Evolutionary conservation across 1,140 invertebrate species (phyloP).

Genomic region (Heliothis virescens): DNA sequence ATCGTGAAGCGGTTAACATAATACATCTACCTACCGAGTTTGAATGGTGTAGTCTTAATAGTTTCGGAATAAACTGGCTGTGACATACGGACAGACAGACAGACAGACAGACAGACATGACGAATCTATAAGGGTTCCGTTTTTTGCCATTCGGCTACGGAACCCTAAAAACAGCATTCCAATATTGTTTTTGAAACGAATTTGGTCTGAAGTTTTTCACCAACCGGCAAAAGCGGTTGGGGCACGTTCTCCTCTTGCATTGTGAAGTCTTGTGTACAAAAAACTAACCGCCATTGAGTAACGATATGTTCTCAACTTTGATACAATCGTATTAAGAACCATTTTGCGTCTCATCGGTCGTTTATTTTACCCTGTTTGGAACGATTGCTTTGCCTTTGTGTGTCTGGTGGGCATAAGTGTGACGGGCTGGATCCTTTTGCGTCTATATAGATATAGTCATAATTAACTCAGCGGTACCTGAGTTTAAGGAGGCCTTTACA

Average conservation of each 20-base stretch:
- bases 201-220: conserved; percentile 73
- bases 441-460: conserved; percentile 79
- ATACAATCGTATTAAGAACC: conserved; percentile 64
- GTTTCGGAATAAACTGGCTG: too few relatives aligned
- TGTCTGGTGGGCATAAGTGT: conserved; percentile 81
- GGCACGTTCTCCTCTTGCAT: conserved; percentile 82
- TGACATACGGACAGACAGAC: too few relatives aligned
- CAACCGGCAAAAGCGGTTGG: conserved; percentile 81
- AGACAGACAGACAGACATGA: too few relatives aligned
- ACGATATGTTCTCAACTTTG: conserved; percentile 66
- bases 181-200: conserved; percentile 48
- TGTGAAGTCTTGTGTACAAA: conserved; percentile 63
- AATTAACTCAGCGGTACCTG: conserved; percentile 82
- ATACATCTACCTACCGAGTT: too few relatives aligned
- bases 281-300: conserved; percentile 58
- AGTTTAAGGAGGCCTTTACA: conserved; percentile 63
- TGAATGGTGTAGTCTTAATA: too few relatives aligned
- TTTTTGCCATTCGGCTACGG: too few relatives aligned
- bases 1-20: too few relatives aligned
- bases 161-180: too few relatives aligned
- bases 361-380: conserved; percentile 64
- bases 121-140: too few relatives aligned
- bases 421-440: conserved; percentile 83
- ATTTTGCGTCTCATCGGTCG: conserved; percentile 61
- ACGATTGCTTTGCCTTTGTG: conserved; percentile 74